Evolutionary conservation across 2,113 vertebrate genomes (phyloP).

Genomic region (Gorsachius goisagi): DNA sequence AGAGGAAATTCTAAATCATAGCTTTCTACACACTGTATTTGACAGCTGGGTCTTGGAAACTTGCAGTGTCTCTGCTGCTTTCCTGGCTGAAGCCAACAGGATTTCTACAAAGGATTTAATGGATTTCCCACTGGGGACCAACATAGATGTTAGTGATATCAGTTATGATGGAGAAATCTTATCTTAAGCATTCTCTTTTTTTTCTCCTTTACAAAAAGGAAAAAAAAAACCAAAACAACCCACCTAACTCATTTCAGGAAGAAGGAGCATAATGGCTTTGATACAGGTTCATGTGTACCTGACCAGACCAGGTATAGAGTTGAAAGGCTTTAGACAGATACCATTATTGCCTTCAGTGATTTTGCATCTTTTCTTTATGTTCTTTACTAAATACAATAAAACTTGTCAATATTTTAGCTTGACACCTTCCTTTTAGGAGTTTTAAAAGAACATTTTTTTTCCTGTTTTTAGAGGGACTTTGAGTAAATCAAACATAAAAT

Average conservation of each 20-base stretch:
- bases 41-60: background rate
- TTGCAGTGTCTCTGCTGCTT: background rate
- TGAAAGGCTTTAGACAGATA: background rate
- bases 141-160: background rate
- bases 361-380: background rate
- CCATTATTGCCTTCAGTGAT: background rate
- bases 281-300: background rate
- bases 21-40: background rate
- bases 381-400: background rate
- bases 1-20: slow-evolving; percentile 43
- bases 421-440: background rate
- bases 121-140: background rate
- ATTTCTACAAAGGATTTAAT: background rate
- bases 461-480: background rate
- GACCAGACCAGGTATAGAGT: background rate
- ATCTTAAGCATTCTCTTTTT: background rate
- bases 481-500: background rate
- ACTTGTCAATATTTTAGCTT: background rate
- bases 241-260: background rate
- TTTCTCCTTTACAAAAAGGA: background rate
- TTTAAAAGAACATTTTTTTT: background rate
- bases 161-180: background rate
- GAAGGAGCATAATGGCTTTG: background rate
- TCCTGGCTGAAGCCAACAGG: background rate
- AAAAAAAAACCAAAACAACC: background rate